These are phyloP conservation scores for Augochlora pura DNA, from an alignment of 1,140 invertebrate genomes.

Conservation along the genomic window DNA sequence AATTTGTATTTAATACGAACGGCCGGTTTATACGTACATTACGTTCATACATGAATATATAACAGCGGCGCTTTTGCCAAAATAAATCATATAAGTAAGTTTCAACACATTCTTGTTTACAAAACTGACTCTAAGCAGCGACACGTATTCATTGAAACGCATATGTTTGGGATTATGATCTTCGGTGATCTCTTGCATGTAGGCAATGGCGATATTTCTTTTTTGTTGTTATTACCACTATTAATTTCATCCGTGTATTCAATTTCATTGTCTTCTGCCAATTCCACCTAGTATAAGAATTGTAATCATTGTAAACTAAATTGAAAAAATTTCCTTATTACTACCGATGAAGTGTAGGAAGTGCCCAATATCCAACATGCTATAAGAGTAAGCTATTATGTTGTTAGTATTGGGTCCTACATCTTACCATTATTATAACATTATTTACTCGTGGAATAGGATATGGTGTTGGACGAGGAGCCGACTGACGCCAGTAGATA, in stretches of 20 bases:
- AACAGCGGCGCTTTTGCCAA: conserved; percentile 24
- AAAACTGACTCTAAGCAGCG: conserved; percentile 9
- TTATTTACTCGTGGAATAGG: conserved; percentile 80
- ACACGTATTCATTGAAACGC: conserved; percentile 9
- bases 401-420: too few species aligned
- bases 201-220: background rate
- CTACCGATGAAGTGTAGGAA: background rate
- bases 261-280: background rate
- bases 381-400: too few species aligned
- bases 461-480: conserved; percentile 79
- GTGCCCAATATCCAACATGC: too few species aligned
- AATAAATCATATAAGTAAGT: conserved; percentile 38
- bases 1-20: conserved; percentile 19
- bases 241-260: background rate
- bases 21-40: conserved; percentile 20
- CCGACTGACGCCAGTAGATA: conserved; percentile 81
- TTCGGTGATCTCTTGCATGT: conserved; percentile 4
- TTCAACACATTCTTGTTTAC: background rate
- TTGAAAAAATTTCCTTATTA: background rate
- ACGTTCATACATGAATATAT: conserved; percentile 4
- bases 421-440: background rate
- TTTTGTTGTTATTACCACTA: background rate
- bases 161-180: background rate
- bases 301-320: background rate
- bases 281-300: conserved; percentile 3